Percentiles rank a stretch among this genome's conserved stretches.
Evolutionary conservation across 2,797 vertebrate species (phyloP).

Genomic region (Tympanoctomys barrerae): DNA sequence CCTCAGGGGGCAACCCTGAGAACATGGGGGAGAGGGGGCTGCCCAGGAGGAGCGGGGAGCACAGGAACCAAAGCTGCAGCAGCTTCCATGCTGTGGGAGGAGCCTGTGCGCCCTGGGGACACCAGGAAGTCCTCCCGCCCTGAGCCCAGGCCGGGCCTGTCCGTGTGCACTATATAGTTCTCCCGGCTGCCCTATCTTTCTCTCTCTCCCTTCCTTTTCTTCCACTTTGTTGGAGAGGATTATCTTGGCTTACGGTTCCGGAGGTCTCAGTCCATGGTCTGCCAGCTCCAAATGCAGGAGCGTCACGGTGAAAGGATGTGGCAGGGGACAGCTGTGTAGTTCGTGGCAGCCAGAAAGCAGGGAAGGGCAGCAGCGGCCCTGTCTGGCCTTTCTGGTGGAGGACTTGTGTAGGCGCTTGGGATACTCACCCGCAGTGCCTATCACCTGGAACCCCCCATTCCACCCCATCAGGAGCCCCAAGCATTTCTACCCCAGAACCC

Average conservation of each 20-base stretch:
- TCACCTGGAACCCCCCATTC: too few relatives aligned
- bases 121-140: too few relatives aligned
- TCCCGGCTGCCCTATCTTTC: background rate
- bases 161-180: too few relatives aligned
- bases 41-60: background rate
- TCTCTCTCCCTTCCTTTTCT: background rate
- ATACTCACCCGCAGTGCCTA: too few relatives aligned
- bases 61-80: background rate
- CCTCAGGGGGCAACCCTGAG: too few relatives aligned
- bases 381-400: background rate
- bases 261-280: background rate
- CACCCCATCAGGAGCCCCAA: background rate
- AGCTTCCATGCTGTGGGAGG: background rate
- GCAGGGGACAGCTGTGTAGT: background rate
- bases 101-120: background rate
- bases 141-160: background rate
- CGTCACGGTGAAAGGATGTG: background rate
- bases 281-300: background rate
- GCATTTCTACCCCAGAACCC: background rate
- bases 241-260: background rate
- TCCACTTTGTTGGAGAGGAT: background rate
- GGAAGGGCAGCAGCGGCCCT: background rate
- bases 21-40: background rate
- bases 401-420: background rate
- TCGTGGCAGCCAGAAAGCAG: background rate